phyloP scores from a whole-genome alignment of 2,797 vertebrate genomes.

The Spinus olivaceus region DNA sequence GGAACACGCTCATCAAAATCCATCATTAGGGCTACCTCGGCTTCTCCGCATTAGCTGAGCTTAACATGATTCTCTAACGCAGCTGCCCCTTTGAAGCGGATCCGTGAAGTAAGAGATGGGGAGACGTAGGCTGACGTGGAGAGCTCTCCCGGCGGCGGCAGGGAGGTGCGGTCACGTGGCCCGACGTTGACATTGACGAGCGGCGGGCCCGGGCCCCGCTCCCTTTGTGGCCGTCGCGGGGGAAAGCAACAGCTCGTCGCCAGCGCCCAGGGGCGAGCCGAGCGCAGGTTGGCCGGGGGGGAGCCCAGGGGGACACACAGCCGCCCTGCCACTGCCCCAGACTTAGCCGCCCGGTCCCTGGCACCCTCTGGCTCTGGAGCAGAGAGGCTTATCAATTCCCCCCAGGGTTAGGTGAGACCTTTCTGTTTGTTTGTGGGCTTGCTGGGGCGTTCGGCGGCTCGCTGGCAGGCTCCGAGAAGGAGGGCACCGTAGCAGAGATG shows the following conservation, averaged over 20 bases:
- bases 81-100: constrained; percentile 96
- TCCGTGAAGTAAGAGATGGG: constrained; percentile 93
- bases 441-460: constrained; percentile 7
- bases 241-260: constrained; percentile 82
- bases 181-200: constrained; percentile 98
- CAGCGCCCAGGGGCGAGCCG: constrained; percentile 26
- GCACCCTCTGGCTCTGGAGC: constrained; percentile 35
- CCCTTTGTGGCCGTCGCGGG: constrained; percentile 81
- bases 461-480: neutral
- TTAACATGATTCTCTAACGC: constrained; percentile 94
- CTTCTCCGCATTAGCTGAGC: constrained; percentile 86
- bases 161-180: constrained; percentile 99
- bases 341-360: neutral
- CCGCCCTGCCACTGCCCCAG: neutral
- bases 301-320: neutral
- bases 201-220: constrained; percentile 74
- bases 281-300: constrained; percentile 46
- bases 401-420: constrained; percentile 46
- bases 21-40: constrained; percentile 92
- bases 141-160: constrained; percentile 98
- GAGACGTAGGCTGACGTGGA: constrained; percentile 99
- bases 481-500: neutral
- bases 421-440: constrained; percentile 8
- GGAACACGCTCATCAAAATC: constrained; percentile 99
- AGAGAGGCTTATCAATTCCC: constrained; percentile 14